Base-by-base conservation (phyloP, 2,797 vertebrate genomes). In the Cheirogaleus major region DNA sequence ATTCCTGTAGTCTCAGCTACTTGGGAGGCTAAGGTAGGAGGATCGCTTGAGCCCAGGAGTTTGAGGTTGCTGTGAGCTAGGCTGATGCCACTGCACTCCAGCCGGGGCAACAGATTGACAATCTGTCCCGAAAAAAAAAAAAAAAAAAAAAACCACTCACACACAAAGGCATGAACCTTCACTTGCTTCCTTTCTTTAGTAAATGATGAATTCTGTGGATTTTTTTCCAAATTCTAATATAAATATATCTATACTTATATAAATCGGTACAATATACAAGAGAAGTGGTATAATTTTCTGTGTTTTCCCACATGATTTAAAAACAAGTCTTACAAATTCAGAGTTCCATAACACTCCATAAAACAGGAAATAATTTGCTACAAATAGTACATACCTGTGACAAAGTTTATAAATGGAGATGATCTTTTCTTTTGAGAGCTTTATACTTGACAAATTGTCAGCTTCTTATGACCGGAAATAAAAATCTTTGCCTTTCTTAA, bases 291-390 rank as follows among this genome's bases (percentile, higher is more conserved):
- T 30, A 41, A 83, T 57, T 96, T 73, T 79, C 52, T 88, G 23
- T 43, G n/a, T 88, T 80, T 80, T 45, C 30, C 23, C 41, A 20
- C 50, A 48, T 55, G 65, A 32, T 87, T 52, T 52, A 75, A 69
- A 89, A 90, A 23, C 20, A 83, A 72, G 79, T 63, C 55, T 92
- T 41, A 93, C 82, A 83, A 67, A 79, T 70, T 90, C n/a, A 70
- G 43, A 81, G 30, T 50, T 78, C n/a, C 38, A 9, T 15, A 79
- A 82, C 7, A 15, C 8, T 15, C 41, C 81, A 55, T 57, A 61
- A 67, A 89, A 88, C 23, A 70, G 76, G 70, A 92, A 84, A 91
- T 43, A 38, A 50, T 78, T 87, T 45, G 45, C 55, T 48, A 25
- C 9, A 43, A 45, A 38, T 9, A 75, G 30, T 61, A n/a, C 14